Base-by-base conservation (phyloP, 2,113 vertebrate genomes). In the Sisor rabdophorus region DNA sequence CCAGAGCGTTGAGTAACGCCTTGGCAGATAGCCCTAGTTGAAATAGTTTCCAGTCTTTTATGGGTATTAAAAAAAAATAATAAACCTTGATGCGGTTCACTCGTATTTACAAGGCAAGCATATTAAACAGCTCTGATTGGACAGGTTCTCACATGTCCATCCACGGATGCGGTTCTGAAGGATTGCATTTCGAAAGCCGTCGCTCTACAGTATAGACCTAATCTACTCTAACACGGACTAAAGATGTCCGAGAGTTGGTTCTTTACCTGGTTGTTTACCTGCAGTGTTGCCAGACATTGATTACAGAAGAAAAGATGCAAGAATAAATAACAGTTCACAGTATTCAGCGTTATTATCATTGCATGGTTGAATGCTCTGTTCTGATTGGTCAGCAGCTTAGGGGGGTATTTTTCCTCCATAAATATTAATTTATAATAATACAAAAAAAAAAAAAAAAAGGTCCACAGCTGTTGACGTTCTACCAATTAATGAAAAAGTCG, bases 201-300 rank as follows among this genome's bases (percentile, higher is more conserved):
- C 26, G 47, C 71, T 47, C 68, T 78, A 36, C 32, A 36, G 40
- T 44, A 7, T 6, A 72, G 1, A 17, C 44, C 47, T 44, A 64
- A 59, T 71, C 30, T 61, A 61, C 5, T 40, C 48, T 61, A 61
- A 61, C 4, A 3, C 11, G 30, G 5, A 20, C 9, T 63, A 64
- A 22, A 28, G 17, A 36, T 1, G 15, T 17, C 47, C 55, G 32
- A 9, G 26, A 26, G 13, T 19, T 19, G 11, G 36, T 72, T 44
- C 22, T 64, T 78, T 78, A 78, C 59, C 76, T 71, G 48, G 68
- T n/a, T 22, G 68, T 20, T 16, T 19, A 47, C 19, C 76, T 78
- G 47, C 8, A n/a, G 48, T 22, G 55, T 3, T 9, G 40, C 4
- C 32, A 20, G 50, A 28, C 40, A 53, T 26, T 54, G 28, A 64